A percentile compares a stretch with the other conserved stretches of the same genome.
Conservation (phyloP, 2,888 invertebrate species). For the Pandemis corylana region DNA sequence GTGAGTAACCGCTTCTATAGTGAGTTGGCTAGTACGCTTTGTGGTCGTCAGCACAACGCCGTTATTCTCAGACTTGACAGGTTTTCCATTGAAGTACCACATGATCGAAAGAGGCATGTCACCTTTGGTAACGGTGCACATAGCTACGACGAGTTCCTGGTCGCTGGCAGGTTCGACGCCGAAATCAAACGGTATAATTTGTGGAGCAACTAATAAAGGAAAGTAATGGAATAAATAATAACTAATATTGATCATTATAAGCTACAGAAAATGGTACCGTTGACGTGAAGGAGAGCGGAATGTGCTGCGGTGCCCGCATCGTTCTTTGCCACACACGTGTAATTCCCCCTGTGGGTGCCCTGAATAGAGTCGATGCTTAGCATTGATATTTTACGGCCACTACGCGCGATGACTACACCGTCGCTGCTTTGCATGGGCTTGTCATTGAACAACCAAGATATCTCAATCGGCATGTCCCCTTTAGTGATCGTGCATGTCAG, state of each 20-base stretch:
- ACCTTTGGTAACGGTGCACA: conserved; percentile 90
- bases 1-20: conserved; percentile 86
- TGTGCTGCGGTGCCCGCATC: conserved; percentile 75
- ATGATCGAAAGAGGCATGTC: conserved; percentile 90
- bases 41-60: conserved; percentile 82
- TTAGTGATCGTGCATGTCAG: conserved; percentile 87
- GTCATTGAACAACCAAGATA: conserved; percentile 86
- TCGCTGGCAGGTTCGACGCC: conserved; percentile 88
- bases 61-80: conserved; percentile 77
- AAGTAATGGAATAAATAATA: conserved; percentile 36
- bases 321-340: conserved; percentile 83
- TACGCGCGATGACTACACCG: conserved; percentile 77
- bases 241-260: conserved; percentile 29
- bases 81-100: conserved; percentile 86
- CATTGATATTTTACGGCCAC: conserved; percentile 79
- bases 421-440: conserved; percentile 62
- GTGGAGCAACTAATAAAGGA: conserved; percentile 86
- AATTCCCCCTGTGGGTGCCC: conserved; percentile 80
- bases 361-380: conserved; percentile 82
- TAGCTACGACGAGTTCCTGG: conserved; percentile 88
- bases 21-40: conserved; percentile 85
- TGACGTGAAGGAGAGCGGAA: conserved; percentile 74
- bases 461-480: conserved; percentile 89
- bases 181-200: conserved; percentile 89
- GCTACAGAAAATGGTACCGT: conserved; percentile 64